Base-by-base conservation (phyloP, 2,888 invertebrate species). In the Drosophila anceps region DNA sequence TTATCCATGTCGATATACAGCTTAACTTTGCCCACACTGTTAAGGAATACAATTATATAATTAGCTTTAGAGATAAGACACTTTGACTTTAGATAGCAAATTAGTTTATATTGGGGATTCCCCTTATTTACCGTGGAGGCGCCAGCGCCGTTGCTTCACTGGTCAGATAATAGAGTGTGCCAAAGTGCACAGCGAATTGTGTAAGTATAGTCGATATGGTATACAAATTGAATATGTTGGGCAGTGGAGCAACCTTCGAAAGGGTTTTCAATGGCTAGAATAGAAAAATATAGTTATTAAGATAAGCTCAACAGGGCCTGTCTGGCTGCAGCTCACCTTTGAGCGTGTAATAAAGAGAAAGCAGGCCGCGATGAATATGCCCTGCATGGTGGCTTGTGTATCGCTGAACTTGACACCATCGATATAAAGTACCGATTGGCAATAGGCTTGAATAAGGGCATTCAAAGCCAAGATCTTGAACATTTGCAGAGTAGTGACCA, bases 401-500 rank as follows among this genome's bases (percentile, higher is more conserved):
- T 99, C 99, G 90, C 98, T 98, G 92, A 99, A 97, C 93, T 98
- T 99, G 81, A 99, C 97, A 15, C 99, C 99, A 92, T 99, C 99
- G 78, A 99, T 95, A 92, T 99, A 99, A 27, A 99, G 94, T 31
- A 99, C 99, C 4, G 99, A 99, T 93, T 99, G 99, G 90, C 98
- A 98, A 94, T 99, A 99, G 1, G 99, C 99, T 79, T 99, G 94
- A 79, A 99, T 98, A 4, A 99, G 95, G 0, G 99, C 99, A 93
- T 99, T 99, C 62, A 99, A 93, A 0, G 99, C 99, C 65, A 99
- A 94, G 86, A 99, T 99, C 94, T 99, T 99, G 94, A 99, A 99
- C 99, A 99, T 99, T 93, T 99, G 99, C 70, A 99, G 94, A 0
- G 99, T 99, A 0, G 99, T 99, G 24, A 99, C 99, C 69, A 99